Conservation (phyloP, 1,140 invertebrate species). For the Meloidogyne hapla region DNA sequence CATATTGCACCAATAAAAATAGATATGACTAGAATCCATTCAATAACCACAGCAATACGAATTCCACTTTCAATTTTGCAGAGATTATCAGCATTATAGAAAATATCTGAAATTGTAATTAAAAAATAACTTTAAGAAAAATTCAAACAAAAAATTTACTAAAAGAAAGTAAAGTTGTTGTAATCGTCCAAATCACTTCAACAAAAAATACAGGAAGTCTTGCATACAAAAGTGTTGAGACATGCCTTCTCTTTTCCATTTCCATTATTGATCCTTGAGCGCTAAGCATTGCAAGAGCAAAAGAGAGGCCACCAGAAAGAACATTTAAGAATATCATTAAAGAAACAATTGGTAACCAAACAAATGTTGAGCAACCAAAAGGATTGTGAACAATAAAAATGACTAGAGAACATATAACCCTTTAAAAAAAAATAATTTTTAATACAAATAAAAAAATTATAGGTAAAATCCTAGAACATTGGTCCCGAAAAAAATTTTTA, state of each 20-base stretch:
- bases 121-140: constrained; percentile 1
- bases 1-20: constrained; percentile 54
- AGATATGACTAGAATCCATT: constrained; percentile 54
- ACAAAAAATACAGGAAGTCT: constrained; percentile 57
- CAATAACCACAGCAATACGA: constrained; percentile 28
- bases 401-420: constrained; percentile 40
- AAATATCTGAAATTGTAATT: constrained; percentile 25
- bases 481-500: no score
- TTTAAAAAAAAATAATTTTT: constrained; percentile 30
- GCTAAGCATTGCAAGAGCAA: constrained; percentile 37
- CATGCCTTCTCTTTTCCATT: constrained; percentile 35
- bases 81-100: constrained; percentile 6
- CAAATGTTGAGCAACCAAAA: constrained; percentile 39
- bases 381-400: constrained; percentile 57
- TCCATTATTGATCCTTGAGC: constrained; percentile 59
- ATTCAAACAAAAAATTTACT: constrained; percentile 40
- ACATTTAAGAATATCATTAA: constrained; percentile 46
- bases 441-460: no score
- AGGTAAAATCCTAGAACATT: no score
- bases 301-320: constrained; percentile 42
- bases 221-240: constrained; percentile 50
- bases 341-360: constrained; percentile 42
- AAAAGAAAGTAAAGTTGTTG: constrained; percentile 47
- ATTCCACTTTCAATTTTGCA: constrained; percentile 13
- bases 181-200: constrained; percentile 54